Conservation (phyloP, 2,888 invertebrate species). For the Spilosoma lubricipeda region DNA sequence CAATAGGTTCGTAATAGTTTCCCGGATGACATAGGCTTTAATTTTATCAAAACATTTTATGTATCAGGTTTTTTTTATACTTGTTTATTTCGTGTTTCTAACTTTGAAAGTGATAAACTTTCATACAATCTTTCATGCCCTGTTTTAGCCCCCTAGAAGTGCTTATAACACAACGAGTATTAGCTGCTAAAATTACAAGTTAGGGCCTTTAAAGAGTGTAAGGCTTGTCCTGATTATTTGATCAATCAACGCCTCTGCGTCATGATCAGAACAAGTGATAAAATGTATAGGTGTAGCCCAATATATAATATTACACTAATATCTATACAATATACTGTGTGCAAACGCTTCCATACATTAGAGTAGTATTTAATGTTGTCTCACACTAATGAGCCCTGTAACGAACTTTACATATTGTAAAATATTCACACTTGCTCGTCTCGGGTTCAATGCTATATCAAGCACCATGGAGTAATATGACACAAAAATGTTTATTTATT, state of each 20-base stretch:
- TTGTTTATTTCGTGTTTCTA: too few species aligned
- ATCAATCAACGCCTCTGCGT: too few species aligned
- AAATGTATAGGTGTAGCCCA: too few species aligned
- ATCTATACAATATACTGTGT: neutral
- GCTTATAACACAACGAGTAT: neutral
- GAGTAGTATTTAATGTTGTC: neutral
- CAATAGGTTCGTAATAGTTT: too few species aligned
- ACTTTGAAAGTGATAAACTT: too few species aligned
- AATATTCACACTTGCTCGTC: neutral
- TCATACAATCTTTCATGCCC: neutral
- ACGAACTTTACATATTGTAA: neutral
- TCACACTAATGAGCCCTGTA: neutral
- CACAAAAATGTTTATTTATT: neutral
- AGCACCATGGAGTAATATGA: neutral
- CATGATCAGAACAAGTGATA: too few species aligned
- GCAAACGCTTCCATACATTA: neutral
- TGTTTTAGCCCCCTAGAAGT: neutral
- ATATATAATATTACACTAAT: neutral
- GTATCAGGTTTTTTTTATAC: too few species aligned
- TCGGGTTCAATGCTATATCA: neutral
- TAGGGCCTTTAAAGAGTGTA: too few species aligned
- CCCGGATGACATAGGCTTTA: too few species aligned
- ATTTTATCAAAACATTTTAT: too few species aligned
- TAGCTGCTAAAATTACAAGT: neutral
- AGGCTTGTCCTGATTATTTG: too few species aligned